Evolutionary conservation across 2,797 vertebrate genomes (phyloP).

Genomic region (Acipenser transmontanus): DNA sequence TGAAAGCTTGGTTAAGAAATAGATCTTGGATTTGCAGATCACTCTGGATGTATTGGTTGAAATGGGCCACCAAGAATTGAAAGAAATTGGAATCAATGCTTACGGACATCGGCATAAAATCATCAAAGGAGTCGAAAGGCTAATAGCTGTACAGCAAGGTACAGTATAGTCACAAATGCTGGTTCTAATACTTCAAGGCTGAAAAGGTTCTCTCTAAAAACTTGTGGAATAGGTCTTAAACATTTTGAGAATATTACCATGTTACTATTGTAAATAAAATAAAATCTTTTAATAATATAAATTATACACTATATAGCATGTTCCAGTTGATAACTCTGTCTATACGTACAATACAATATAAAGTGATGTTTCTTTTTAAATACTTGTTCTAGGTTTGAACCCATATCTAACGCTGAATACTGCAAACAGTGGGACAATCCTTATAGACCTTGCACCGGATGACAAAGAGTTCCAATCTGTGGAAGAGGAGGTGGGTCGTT

Average conservation of each 20-base stretch:
- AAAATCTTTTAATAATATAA: not conserved
- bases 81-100: conserved; percentile 84
- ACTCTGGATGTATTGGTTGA: conserved; percentile 80
- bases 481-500: conserved; percentile 69
- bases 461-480: conserved; percentile 86
- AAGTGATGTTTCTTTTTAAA: conserved; percentile 16
- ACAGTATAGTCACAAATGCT: not conserved
- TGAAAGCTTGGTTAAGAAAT: not conserved
- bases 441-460: conserved; percentile 76
- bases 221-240: too few relatives aligned
- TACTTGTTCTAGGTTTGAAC: conserved; percentile 64
- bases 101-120: conserved; percentile 85
- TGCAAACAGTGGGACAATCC: conserved; percentile 75
- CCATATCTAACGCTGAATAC: conserved; percentile 78
- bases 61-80: conserved; percentile 85
- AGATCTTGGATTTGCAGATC: conserved; percentile 51
- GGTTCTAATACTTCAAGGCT: too few relatives aligned
- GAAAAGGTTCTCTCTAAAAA: too few relatives aligned
- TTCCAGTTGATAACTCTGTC: not conserved
- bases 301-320: conserved; percentile 8
- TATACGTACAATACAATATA: conserved; percentile 1
- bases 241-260: too few relatives aligned
- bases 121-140: conserved; percentile 81
- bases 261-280: too few relatives aligned
- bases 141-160: conserved; percentile 82